Base-by-base conservation (phyloP, 2,888 invertebrate species). In the Pristionchus arcanus region DNA sequence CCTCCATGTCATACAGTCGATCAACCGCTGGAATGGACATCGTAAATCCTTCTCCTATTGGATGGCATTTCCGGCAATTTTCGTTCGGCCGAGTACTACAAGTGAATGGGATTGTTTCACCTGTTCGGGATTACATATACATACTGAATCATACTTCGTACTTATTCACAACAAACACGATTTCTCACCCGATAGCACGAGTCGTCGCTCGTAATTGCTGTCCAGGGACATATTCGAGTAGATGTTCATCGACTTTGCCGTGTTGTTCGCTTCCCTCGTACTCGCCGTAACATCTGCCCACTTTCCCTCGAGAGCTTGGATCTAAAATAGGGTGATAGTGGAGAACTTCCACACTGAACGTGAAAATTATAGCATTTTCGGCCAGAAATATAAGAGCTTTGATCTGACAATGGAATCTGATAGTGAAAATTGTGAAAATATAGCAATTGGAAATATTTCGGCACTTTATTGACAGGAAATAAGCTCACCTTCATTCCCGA, bases 261-360 rank as follows among this genome's bases (percentile, higher is more conserved):
- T 55, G 5, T n/a, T 37, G 42, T 37, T 88, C 21, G 42, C 74
- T 15, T 49, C 49, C 11, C 74, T 42, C 25, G 87, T 88, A 42
- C 55, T 88, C 3, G 87, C 87, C 2, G 53, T 53, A 0, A 88
- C 55, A 25, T 88, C 87, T 15, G 87, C 87, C 87, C 87, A 88
- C n/a, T 88, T 88, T 25, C 87, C 87, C 31, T 74, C 55, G 34
- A 88, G 55, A 0, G 87, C 87, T 88, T 88, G 74, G 21, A 88
- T 88, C n/a, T n/a, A n/a, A n/a, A n/a, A n/a, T n/a, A n/a, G n/a
- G n/a, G n/a, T n/a, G n/a, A n/a, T n/a, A n/a, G n/a, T n/a, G n/a
- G n/a, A n/a, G n/a, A n/a, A n/a, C n/a, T n/a, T n/a, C n/a, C n/a
- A n/a, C n/a, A n/a, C n/a, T n/a, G n/a, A n/a, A n/a, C n/a, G n/a